A percentile compares a stretch with the other conserved stretches of the same genome.
phyloP scores from a whole-genome alignment of 2,888 invertebrate genomes.

The Parnassius glacialis region DNA sequence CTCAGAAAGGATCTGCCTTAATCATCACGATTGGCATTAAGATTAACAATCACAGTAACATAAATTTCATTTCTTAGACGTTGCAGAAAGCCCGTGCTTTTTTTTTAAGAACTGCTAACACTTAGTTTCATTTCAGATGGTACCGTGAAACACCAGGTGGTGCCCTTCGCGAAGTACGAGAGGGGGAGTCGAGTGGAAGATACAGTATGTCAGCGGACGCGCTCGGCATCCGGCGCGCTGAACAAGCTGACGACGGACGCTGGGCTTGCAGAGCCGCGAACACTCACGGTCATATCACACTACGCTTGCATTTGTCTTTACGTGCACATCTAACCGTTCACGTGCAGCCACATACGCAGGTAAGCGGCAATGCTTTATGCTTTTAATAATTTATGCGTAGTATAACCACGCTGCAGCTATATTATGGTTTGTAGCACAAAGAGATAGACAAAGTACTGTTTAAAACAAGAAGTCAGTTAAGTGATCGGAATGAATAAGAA shows the following conservation, averaged over 20 bases:
- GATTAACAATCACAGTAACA: too few species aligned
- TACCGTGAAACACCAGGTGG: constrained; percentile 83
- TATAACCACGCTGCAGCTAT: too few species aligned
- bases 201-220: constrained; percentile 85
- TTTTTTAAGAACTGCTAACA: too few species aligned
- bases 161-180: constrained; percentile 85
- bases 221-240: constrained; percentile 86
- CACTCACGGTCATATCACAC: constrained; percentile 85
- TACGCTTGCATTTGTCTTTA: constrained; percentile 86
- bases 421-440: too few species aligned
- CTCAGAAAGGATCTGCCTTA: too few species aligned
- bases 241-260: constrained; percentile 87
- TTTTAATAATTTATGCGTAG: too few species aligned
- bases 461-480: too few species aligned
- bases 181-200: constrained; percentile 85
- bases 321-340: constrained; percentile 88
- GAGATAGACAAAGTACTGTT: too few species aligned
- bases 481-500: too few species aligned
- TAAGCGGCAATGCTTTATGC: constrained; percentile 35
- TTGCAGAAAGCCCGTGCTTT: too few species aligned
- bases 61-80: too few species aligned
- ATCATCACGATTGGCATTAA: too few species aligned
- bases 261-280: constrained; percentile 94
- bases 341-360: constrained; percentile 88
- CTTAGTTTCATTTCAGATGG: constrained; percentile 77